These are phyloP conservation scores for Rousettus madagascariensis DNA, from an alignment of 2,797 vertebrate species.

Conservation along the genomic window DNA sequence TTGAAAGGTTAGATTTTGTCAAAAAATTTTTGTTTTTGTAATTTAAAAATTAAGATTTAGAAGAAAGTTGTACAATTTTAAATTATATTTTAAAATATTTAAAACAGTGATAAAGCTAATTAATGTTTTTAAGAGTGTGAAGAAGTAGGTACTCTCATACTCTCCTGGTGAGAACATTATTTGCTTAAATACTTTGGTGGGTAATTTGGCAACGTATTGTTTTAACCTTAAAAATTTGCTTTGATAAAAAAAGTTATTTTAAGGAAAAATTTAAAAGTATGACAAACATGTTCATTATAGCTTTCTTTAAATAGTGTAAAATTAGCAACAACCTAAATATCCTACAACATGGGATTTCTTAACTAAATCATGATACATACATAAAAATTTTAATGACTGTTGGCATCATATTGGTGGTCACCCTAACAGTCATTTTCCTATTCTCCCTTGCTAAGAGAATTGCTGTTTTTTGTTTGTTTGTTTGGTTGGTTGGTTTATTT, in stretches of 20 bases:
- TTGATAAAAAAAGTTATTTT: conserved; percentile 28
- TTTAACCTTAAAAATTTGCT: conserved; percentile 34
- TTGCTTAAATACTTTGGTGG: conserved; percentile 36
- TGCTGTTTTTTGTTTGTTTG: neutral
- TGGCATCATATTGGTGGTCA: neutral
- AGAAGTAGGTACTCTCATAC: neutral
- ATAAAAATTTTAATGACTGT: neutral
- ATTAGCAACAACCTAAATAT: neutral
- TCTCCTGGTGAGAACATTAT: neutral
- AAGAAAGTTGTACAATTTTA: neutral
- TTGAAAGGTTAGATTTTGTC: neutral
- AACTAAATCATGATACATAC: neutral
- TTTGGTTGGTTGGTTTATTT: neutral
- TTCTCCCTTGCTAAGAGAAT: neutral
- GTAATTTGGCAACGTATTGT: neutral
- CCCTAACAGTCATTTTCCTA: neutral
- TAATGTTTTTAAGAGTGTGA: conserved; percentile 27
- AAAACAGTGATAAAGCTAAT: conserved; percentile 37
- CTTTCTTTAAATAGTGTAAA: conserved; percentile 15
- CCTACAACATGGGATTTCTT: neutral
- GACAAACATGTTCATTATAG: neutral
- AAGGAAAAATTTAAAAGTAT: neutral
- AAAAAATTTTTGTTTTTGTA: neutral
- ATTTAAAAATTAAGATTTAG: conserved; percentile 15
- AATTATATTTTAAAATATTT: conserved; percentile 59